phyloP scores from a whole-genome alignment of 2,888 invertebrate genomes.

The Dichetophora obliterata region DNA sequence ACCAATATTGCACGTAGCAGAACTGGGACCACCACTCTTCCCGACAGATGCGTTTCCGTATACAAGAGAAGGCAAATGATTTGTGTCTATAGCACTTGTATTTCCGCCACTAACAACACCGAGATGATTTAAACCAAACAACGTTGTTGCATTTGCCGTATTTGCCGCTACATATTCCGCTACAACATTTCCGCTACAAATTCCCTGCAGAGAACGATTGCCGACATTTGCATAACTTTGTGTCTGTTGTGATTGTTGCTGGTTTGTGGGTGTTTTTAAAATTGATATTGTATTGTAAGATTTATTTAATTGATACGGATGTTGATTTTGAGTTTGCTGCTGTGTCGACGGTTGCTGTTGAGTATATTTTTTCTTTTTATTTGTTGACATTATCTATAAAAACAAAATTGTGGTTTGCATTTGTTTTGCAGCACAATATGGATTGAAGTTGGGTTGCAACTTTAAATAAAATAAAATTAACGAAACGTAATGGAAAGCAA shows the following conservation, averaged over 20 bases:
- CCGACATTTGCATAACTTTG: constrained; percentile 56
- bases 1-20: constrained; percentile 14
- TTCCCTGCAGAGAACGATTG: constrained; percentile 51
- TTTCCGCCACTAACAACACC: constrained; percentile 39
- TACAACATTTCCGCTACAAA: constrained; percentile 53
- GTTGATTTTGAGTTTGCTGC: constrained; percentile 49
- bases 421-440: constrained; percentile 30
- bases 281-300: constrained; percentile 59
- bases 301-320: constrained; percentile 60
- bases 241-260: constrained; percentile 38
- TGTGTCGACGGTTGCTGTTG: constrained; percentile 51
- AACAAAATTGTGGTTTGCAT: constrained; percentile 49
- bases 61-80: constrained; percentile 20
- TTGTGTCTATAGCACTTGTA: constrained; percentile 44
- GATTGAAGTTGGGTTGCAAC: constrained; percentile 6
- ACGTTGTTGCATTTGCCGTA: constrained; percentile 48
- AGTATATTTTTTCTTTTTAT: constrained; percentile 62
- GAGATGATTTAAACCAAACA: constrained; percentile 52
- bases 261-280: constrained; percentile 52
- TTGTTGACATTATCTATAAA: constrained; percentile 63
- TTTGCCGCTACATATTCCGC: constrained; percentile 41
- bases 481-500: constrained; percentile 29
- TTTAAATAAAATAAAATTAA: constrained; percentile 38
- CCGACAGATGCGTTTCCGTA: constrained; percentile 21
- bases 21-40: constrained; percentile 35